Evolutionary conservation across 2,797 vertebrate genomes (phyloP).

Genomic region (Podargus strigoides): DNA sequence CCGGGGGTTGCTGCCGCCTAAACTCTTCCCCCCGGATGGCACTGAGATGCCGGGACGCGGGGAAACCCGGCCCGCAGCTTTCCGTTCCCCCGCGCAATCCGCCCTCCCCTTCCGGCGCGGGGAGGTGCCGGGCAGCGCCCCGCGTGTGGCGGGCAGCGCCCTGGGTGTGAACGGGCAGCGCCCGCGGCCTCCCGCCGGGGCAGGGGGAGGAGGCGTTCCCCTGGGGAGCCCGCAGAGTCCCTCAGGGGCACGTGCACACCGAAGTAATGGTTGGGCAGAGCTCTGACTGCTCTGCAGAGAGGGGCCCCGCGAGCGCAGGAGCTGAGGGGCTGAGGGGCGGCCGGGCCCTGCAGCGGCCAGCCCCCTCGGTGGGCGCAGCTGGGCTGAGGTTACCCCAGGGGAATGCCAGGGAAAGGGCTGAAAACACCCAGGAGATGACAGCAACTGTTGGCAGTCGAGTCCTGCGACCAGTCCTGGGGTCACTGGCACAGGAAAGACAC

Average conservation of each 20-base stretch:
- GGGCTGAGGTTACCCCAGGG: neutral
- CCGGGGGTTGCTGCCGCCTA: neutral
- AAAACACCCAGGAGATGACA: neutral
- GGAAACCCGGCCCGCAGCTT: conserved; percentile 38
- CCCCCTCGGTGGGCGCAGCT: neutral
- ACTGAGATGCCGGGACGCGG: neutral
- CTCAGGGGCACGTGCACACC: fast-evolving
- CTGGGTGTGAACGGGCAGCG: no score
- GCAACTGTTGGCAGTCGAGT: neutral
- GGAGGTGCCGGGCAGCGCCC: neutral
- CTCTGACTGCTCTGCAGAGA: neutral
- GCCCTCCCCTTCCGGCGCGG: neutral
- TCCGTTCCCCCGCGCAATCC: conserved; percentile 9
- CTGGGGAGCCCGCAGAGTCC: neutral
- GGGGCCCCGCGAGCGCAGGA: fast-evolving
- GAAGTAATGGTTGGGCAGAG: neutral
- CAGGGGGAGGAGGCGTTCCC: no score
- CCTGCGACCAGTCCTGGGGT: neutral
- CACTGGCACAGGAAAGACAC: no score
- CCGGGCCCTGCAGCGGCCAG: neutral
- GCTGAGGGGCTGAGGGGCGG: fast-evolving
- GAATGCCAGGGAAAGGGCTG: neutral
- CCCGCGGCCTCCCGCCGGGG: no score
- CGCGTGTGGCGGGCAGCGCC: no score
- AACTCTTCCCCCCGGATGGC: conserved; percentile 41